phyloP scores from a whole-genome alignment of 1,140 invertebrate species.

The Pemphigus obesinymphae region DNA sequence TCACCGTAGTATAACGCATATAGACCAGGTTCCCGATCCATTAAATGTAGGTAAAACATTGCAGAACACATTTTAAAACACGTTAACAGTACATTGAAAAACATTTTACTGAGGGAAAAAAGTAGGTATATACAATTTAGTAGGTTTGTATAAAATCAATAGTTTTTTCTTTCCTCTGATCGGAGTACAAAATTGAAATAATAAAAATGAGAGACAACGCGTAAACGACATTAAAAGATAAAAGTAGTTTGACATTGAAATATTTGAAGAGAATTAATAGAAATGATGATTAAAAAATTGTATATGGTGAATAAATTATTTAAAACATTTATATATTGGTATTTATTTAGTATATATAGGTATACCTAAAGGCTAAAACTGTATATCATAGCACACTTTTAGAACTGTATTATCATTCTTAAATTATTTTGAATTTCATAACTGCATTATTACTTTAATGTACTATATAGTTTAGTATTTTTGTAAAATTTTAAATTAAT shows the following conservation, averaged over 20 bases:
- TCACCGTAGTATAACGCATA: constrained; percentile 7
- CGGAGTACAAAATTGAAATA: background rate
- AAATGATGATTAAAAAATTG: background rate
- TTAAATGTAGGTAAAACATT: background rate
- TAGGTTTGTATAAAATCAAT: background rate
- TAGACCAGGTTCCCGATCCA: background rate
- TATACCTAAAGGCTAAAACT: too few species aligned
- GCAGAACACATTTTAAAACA: background rate
- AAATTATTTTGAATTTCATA: too few species aligned
- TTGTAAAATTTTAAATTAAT: too few species aligned
- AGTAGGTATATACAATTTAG: background rate
- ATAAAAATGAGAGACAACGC: background rate
- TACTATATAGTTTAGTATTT: too few species aligned
- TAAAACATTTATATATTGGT: too few species aligned
- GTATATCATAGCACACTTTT: too few species aligned
- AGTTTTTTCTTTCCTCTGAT: background rate
- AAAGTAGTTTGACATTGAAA: background rate
- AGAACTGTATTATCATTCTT: too few species aligned
- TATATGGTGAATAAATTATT: background rate
- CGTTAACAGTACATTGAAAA: background rate
- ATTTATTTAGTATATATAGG: too few species aligned
- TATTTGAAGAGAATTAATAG: background rate
- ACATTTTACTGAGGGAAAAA: background rate
- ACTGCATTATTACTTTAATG: too few species aligned
- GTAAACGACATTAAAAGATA: background rate